Conservation (phyloP, 2,888 invertebrate species). For the Trileptium ribeirensis region DNA sequence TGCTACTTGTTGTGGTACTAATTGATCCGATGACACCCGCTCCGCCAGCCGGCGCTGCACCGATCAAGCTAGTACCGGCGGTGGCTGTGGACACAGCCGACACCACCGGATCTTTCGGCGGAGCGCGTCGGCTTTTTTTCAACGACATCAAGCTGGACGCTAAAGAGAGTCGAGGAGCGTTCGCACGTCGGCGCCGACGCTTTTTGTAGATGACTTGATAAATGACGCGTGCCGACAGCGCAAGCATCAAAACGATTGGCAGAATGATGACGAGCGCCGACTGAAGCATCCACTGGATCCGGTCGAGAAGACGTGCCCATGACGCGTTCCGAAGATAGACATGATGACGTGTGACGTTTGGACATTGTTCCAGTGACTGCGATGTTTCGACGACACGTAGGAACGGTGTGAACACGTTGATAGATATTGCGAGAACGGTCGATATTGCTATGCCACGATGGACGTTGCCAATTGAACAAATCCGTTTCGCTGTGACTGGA, state of each 20-base stretch:
- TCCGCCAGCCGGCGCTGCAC: too few relatives aligned
- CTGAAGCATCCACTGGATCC: not conserved
- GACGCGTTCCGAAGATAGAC: not conserved
- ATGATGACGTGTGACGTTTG: not conserved
- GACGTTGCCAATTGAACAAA: conserved; percentile 18
- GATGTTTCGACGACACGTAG: conserved; percentile 4
- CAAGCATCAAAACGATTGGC: conserved; percentile 15
- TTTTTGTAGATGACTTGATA: conserved; percentile 11
- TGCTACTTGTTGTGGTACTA: too few relatives aligned
- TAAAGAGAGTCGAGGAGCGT: too few relatives aligned
- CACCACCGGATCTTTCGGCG: too few relatives aligned
- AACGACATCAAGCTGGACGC: not conserved
- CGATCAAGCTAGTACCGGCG: too few relatives aligned
- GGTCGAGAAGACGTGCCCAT: not conserved
- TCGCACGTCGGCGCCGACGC: not conserved
- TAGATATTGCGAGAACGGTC: not conserved
- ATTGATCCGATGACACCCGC: too few relatives aligned
- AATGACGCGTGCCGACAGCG: not conserved
- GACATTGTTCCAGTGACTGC: too few relatives aligned
- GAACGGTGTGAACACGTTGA: conserved; percentile 21
- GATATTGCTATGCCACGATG: not conserved
- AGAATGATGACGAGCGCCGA: not conserved
- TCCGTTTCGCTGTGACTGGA: conserved; percentile 16
- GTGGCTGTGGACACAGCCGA: too few relatives aligned
- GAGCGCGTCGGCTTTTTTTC: too few relatives aligned